Base-by-base conservation (phyloP, 2,888 invertebrate genomes). In the Pemphredon lugubris region DNA sequence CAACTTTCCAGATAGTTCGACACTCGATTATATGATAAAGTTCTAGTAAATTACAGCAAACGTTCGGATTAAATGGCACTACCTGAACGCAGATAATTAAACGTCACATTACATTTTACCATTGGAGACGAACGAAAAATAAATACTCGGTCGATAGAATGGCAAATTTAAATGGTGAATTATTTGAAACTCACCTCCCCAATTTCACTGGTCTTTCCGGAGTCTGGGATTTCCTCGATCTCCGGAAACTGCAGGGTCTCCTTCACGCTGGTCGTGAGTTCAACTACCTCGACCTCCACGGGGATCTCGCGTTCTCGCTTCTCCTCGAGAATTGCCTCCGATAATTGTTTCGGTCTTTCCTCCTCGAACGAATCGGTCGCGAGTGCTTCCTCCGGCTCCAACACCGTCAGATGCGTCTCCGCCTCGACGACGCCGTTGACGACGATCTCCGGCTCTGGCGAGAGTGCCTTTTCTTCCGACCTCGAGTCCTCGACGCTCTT, bases 181-280 rank as follows among this genome's bases (percentile, higher is more conserved):
- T n/a, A n/a, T n/a, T n/a, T n/a, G 26, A 26, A 26, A 26, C 74
- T 69, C 59, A 87, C 87, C 81, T 87, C 87, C 7, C 81, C 81
- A 14, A 81, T 68, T 40, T 86, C 87, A 67, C 83, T 86, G 20
- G 81, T 82, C 58, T 86, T 87, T 14, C 83, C 77, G 0, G 85
- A 84, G 45, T 89, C 88, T 7, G 81, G 69, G 45, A 89, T 89
- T 42, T 88, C 84, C 58, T 89, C 89, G 69, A 90, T 87, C 50
- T 89, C 86, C 5, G 89, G 86, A 73, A 87, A 89, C 64, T 90
- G 88, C 9, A 87, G 77, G 7, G 74, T 84, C 61, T 90, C 89
- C 57, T 88, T 88, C 0, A 88, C 87, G 55, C 86, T 87, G 21
- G 87, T 89, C 23, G 86, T 79, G 16, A 89, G 67, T 44, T 89